Conservation (phyloP, 2,113 vertebrate genomes). For the Alethe castanea region DNA sequence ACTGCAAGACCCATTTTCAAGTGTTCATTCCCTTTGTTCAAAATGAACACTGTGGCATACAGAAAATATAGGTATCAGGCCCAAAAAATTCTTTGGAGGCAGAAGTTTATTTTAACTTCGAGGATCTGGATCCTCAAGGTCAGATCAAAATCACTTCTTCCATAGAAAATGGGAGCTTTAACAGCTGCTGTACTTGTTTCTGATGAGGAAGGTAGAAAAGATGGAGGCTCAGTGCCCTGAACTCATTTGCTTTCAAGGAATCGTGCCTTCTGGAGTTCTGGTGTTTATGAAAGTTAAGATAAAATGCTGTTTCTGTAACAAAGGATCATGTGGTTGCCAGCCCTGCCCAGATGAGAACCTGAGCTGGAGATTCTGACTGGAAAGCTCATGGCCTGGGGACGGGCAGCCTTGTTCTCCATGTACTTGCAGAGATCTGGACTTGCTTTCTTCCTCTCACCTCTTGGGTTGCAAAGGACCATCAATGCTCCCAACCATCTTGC, state of each 20-base stretch:
- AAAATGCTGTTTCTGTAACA: neutral
- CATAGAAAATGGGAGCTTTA: neutral
- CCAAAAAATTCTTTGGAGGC: neutral
- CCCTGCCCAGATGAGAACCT: neutral
- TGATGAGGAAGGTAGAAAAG: neutral
- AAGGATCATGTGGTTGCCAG: fast-evolving
- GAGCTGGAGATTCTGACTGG: neutral
- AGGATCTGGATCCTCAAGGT: neutral
- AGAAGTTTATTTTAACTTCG: neutral
- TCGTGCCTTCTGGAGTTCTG: neutral
- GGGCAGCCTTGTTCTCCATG: neutral
- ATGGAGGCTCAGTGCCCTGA: neutral
- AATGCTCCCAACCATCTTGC: neutral
- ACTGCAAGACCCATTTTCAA: neutral
- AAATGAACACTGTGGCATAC: neutral
- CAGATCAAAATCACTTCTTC: neutral
- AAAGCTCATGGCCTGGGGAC: neutral
- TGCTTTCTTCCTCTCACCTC: neutral
- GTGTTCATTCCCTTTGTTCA: neutral
- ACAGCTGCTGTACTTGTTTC: neutral
- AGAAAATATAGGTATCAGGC: neutral
- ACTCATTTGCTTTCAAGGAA: neutral
- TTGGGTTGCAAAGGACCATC: neutral
- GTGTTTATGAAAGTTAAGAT: neutral
- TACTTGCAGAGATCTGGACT: neutral